Evolutionary conservation across 2,113 vertebrate genomes (phyloP), one percentile per base, ranked within the genome.

Genomic region (Casuarius casuarius): DNA sequence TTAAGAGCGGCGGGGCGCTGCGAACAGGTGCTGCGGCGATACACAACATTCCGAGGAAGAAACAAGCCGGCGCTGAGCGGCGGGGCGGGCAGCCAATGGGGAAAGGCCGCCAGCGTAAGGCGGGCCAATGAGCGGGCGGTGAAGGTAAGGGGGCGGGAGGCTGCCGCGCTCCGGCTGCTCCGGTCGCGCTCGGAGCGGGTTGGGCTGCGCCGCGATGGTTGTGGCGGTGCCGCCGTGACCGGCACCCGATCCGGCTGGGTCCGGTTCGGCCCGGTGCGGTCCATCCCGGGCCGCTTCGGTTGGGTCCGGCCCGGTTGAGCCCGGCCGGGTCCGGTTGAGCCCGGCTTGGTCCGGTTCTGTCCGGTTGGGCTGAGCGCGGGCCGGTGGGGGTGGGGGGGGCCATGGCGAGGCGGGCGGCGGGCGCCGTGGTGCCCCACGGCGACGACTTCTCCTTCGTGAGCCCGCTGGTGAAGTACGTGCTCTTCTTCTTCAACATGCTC

Each of bases 401-500:
- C 72, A 95, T 95, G 91, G 78, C 51, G 96, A 91, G 97, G 92
- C 77, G 76, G 75, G 94, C 40, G 79, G 74, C 93, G 56, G 82
- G 42, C 35, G 80, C 83, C 80, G 81, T n/a, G 51, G 74, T 46
- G 54, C n/a, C 83, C 59, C 38, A 44, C 9, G 95, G 96, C 68
- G 95, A 98, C n/a, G 98, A 99, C 62, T 99, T 98, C 97, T 97
- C 98, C 16, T 99, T 98, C 95, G 98, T 99, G 94, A 99, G 98
- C 70, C 98, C 98, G 10, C 90, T 98, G 87, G 98, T 98, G 81
- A 99, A 99, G 95, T 99, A 99, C 95, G 97, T 99, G 42, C 98
- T 99, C 12, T 99, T 99, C 97, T 84, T 99, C 73, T 99, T 99
- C 96, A 99, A 99, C 96, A 97, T 98, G 87, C 92, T 99, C 44